Conservation (phyloP, 2,113 vertebrate genomes). For the Tyrannus savana region DNA sequence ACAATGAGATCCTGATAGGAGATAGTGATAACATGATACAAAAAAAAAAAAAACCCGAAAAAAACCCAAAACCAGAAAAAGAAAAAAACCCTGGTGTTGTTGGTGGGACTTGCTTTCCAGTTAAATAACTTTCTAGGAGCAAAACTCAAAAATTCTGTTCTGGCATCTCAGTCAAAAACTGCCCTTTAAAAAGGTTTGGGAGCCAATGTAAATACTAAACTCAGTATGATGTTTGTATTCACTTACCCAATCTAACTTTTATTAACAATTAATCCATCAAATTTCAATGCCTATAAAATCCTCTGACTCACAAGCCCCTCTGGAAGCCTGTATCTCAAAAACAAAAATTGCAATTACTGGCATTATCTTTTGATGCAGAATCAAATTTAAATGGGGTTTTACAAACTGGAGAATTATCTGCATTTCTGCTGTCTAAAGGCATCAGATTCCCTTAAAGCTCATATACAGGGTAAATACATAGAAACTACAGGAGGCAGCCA, state of each 20-base stretch:
- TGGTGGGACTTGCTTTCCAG: background rate
- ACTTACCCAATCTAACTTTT: slow-evolving; percentile 76
- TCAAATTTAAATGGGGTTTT: slow-evolving; percentile 43
- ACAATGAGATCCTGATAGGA: slow-evolving; percentile 62
- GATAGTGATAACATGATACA: slow-evolving; percentile 25
- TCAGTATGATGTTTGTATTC: slow-evolving; percentile 74
- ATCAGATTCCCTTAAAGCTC: slow-evolving; percentile 28
- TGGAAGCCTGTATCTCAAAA: slow-evolving; percentile 56
- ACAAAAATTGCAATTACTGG: slow-evolving; percentile 68
- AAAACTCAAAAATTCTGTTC: slow-evolving; percentile 53
- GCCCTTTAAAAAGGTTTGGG: slow-evolving; percentile 72
- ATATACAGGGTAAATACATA: background rate
- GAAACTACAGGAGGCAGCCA: slow-evolving; percentile 56
- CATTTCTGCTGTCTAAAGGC: slow-evolving; percentile 50
- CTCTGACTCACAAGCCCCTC: slow-evolving; percentile 59
- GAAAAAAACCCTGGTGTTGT: slow-evolving; percentile 22
- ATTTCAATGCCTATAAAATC: slow-evolving; percentile 73
- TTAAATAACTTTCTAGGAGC: slow-evolving; percentile 44
- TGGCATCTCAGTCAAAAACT: slow-evolving; percentile 65
- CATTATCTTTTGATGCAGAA: slow-evolving; percentile 62
- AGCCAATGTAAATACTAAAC: slow-evolving; percentile 65
- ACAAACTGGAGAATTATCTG: slow-evolving; percentile 28
- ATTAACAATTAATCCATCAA: slow-evolving; percentile 78
- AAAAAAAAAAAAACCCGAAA: background rate
- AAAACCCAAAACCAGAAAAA: background rate